Percentiles rank a stretch among this genome's conserved stretches.
Conservation (phyloP, 2,797 vertebrate genomes). For the Sebastes flavidus region DNA sequence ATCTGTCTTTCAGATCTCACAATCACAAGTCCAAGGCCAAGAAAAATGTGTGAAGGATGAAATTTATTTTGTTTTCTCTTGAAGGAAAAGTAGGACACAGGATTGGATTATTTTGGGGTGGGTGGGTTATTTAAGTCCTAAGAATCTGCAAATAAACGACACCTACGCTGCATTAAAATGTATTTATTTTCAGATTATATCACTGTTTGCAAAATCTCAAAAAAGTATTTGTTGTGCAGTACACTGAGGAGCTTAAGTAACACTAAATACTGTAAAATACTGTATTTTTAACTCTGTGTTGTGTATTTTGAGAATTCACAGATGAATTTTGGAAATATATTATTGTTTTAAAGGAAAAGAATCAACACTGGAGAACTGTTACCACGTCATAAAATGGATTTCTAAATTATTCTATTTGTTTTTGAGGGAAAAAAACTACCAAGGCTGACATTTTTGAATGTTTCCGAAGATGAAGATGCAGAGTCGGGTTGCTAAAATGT, state of each 20-base stretch:
- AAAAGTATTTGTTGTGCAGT: conserved; percentile 3
- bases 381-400: background rate
- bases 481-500: background rate
- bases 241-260: conserved; percentile 13
- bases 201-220: background rate
- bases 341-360: conserved; percentile 1
- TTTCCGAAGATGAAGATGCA: background rate
- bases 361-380: conserved; percentile 44
- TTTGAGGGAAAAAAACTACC: background rate
- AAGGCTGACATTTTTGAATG: conserved; percentile 25
- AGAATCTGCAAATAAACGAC: background rate
- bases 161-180: conserved; percentile 14
- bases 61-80: conserved; percentile 4
- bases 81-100: background rate
- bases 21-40: conserved; percentile 31
- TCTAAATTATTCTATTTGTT: background rate
- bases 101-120: background rate
- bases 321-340: conserved; percentile 4
- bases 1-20: background rate
- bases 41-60: conserved; percentile 12
- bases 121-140: background rate
- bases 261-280: conserved; percentile 13
- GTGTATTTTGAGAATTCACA: conserved; percentile 14
- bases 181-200: conserved; percentile 46
- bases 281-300: conserved; percentile 34